Evolutionary conservation across 92 coral and sea anemone species (phyloP).

Genomic region (Palythoa caribaeorum): DNA sequence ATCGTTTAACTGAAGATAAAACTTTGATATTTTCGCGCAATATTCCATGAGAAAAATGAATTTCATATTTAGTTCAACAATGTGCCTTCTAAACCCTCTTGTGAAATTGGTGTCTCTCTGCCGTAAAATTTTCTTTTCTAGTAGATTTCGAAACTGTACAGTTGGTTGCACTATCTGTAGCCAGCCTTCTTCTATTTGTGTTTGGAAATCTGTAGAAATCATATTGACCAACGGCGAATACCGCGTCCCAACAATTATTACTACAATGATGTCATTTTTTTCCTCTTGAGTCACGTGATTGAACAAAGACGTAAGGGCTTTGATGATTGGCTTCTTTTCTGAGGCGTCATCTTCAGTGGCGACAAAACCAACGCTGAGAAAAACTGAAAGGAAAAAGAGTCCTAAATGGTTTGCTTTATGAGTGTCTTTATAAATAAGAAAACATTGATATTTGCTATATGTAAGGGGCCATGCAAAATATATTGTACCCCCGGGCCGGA

Average conservation of each 20-base stretch:
- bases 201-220: conserved; percentile 22
- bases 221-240: conserved; percentile 4
- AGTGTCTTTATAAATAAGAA: not conserved
- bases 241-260: not conserved
- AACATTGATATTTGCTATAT: too few relatives aligned
- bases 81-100: conserved; percentile 12
- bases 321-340: not conserved
- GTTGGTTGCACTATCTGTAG: conserved; percentile 35
- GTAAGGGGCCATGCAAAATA: too few relatives aligned
- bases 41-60: conserved; percentile 38
- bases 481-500: too few relatives aligned
- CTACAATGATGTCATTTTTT: conserved; percentile 17
- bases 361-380: conserved; percentile 26
- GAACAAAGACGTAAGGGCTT: conserved; percentile 24
- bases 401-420: not conserved
- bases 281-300: conserved; percentile 33
- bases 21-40: conserved; percentile 24
- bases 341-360: conserved; percentile 6
- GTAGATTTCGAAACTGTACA: not conserved
- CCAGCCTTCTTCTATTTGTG: not conserved
- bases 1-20: conserved; percentile 35
- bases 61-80: conserved; percentile 5
- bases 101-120: conserved; percentile 33
- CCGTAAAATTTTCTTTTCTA: not conserved
- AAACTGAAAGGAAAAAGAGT: not conserved